phyloP scores from a whole-genome alignment of 1,140 invertebrate species.

The Adelges cooleyi region DNA sequence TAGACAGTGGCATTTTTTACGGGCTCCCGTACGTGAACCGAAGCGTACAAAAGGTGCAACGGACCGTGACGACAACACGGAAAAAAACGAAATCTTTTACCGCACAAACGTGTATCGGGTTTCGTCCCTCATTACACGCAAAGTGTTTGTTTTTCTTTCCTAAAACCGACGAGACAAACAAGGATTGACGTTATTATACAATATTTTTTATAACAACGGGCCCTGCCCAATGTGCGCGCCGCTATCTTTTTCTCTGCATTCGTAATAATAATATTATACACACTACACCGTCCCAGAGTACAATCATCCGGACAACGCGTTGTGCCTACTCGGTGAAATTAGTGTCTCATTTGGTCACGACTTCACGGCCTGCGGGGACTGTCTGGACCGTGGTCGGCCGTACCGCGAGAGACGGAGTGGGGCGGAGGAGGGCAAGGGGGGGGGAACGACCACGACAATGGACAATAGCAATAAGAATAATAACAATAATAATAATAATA shows the following conservation, averaged over 20 bases:
- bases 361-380: slow-evolving; percentile 11
- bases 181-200: too few species aligned
- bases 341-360: slow-evolving; percentile 20
- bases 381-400: not conserved
- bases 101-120: not conserved
- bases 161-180: too few species aligned
- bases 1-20: too few species aligned
- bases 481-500: slow-evolving; percentile 1
- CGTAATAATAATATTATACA: too few species aligned
- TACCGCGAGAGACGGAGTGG: too few species aligned
- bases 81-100: too few species aligned
- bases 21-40: not conserved
- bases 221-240: too few species aligned
- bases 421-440: not conserved
- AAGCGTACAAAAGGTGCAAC: not conserved
- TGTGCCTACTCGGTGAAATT: too few species aligned
- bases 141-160: not conserved
- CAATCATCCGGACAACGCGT: too few species aligned
- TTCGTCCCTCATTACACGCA: not conserved
- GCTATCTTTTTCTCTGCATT: too few species aligned
- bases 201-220: too few species aligned
- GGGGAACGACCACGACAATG: not conserved
- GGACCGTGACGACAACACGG: slow-evolving; percentile 8
- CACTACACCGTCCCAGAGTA: too few species aligned
- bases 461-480: slow-evolving; percentile 4